These are phyloP conservation scores for Poecile atricapillus DNA, from an alignment of 2,113 vertebrate species.

Conservation along the genomic window DNA sequence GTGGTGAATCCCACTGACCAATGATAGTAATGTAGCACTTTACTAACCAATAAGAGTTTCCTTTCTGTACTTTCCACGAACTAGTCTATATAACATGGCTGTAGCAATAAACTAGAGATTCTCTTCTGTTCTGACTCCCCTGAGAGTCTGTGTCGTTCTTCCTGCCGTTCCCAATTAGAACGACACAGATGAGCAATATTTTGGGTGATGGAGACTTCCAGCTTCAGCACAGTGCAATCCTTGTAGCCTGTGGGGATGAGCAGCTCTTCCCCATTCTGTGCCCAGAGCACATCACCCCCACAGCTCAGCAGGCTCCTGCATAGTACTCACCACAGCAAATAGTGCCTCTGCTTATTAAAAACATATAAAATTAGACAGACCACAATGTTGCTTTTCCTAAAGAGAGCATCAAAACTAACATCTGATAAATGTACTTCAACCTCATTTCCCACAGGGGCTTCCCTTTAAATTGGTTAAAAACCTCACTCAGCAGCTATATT, in stretches of 20 bases:
- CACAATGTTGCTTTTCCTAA: not conserved
- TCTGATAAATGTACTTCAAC: not conserved
- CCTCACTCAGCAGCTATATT: not conserved
- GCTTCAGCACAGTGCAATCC: not conserved
- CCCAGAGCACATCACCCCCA: fast-evolving
- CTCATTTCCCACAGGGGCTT: not conserved
- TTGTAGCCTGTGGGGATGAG: fast-evolving
- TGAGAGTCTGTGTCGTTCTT: too few relatives aligned
- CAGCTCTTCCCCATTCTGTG: not conserved
- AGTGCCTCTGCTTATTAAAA: not conserved
- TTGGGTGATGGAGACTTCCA: not conserved
- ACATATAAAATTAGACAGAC: not conserved
- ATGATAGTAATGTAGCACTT: too few relatives aligned
- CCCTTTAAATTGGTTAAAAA: not conserved
- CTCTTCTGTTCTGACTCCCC: too few relatives aligned
- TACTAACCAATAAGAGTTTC: too few relatives aligned
- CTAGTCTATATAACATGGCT: too few relatives aligned
- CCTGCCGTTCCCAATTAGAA: too few relatives aligned
- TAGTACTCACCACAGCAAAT: fast-evolving
- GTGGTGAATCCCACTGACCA: too few relatives aligned
- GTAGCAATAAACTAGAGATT: too few relatives aligned
- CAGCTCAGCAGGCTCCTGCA: not conserved
- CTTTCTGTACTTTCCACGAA: too few relatives aligned
- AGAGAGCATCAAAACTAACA: not conserved
- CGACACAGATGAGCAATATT: not conserved